Evolutionary conservation across 2,888 invertebrate genomes (phyloP), one percentile per base, ranked within the genome.

Genomic region (Harpalus rubripes): DNA sequence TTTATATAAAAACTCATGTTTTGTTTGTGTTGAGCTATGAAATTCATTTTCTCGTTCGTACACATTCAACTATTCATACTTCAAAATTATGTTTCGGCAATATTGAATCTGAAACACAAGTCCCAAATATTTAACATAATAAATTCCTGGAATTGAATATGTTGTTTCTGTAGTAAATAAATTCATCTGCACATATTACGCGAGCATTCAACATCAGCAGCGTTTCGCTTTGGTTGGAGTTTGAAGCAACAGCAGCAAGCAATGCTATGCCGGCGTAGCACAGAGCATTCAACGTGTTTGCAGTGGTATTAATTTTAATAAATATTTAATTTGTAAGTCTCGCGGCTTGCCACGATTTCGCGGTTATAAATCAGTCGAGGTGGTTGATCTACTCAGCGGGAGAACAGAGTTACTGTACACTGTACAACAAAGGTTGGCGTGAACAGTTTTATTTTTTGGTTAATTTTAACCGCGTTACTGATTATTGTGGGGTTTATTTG

Each of bases 231-330:
- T 61, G 16, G 61, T 65, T 32, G n/a, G 10, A 26, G 15, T 32
- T 65, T 6, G 4, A 32, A 26, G 26, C 32, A 32, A 8, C 16
- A 4, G 65, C 16, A 61, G 61, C 10, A 12, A 22, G 26, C 26
- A 63, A 18, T 61, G 59, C 16, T 61, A 61, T 32, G 32, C 4
- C 32, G 32, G 3, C 5, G 32, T 26, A 22, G 22, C 32, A 26
- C 59, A 1, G 26, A 63, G 68, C 68, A 72, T 72, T 72, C 41
- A 72, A 15, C 68, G 68, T 72, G 41, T 72, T 72, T 72, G 79
- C 59, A 79, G 79, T 59, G 59, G 59, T 79, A 79, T 79, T 58
- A 79, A 79, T 79, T 79, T 79, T 79, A 79, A 79, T 79, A 79
- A 79, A 79, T 79, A 79, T 79, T 79, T 79, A 79, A 79, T 59